Evolutionary conservation across 2,888 invertebrate species (phyloP).

Genomic region (Scotopteryx bipunctaria): DNA sequence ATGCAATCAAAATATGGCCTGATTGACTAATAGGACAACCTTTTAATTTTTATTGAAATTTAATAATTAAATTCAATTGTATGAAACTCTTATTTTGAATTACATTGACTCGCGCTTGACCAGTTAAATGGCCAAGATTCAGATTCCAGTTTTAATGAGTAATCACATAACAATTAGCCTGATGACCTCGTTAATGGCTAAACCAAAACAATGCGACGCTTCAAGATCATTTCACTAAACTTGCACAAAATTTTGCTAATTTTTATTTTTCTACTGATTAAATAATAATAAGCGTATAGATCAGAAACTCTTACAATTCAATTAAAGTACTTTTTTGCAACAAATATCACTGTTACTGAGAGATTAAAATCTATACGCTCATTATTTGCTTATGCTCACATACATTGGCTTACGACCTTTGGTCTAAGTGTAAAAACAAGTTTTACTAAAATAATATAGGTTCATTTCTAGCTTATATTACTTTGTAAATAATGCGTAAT

Average conservation of each 20-base stretch:
- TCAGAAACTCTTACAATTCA: conserved; percentile 8
- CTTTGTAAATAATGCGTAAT: too few species aligned
- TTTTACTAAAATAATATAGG: too few species aligned
- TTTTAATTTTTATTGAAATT: too few species aligned
- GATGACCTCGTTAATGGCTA: conserved; percentile 30
- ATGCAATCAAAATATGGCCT: too few species aligned
- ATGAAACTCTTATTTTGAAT: too few species aligned
- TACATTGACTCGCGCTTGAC: neutral
- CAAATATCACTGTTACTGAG: neutral
- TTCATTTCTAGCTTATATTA: too few species aligned
- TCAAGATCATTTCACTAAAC: conserved; percentile 29
- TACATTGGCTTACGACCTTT: too few species aligned
- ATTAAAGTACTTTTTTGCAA: neutral
- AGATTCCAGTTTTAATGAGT: conserved; percentile 14
- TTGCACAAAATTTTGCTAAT: conserved; percentile 21
- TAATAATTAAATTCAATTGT: too few species aligned
- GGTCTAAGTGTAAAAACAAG: too few species aligned
- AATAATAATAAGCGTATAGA: conserved; percentile 5
- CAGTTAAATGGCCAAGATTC: neutral
- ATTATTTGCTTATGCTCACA: too few species aligned
- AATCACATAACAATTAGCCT: conserved; percentile 24
- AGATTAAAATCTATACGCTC: too few species aligned
- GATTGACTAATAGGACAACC: too few species aligned
- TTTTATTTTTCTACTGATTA: neutral
- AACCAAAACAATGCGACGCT: conserved; percentile 28